Conservation (phyloP, 2,888 invertebrate genomes). For the Gymnoscelis rufifasciata region DNA sequence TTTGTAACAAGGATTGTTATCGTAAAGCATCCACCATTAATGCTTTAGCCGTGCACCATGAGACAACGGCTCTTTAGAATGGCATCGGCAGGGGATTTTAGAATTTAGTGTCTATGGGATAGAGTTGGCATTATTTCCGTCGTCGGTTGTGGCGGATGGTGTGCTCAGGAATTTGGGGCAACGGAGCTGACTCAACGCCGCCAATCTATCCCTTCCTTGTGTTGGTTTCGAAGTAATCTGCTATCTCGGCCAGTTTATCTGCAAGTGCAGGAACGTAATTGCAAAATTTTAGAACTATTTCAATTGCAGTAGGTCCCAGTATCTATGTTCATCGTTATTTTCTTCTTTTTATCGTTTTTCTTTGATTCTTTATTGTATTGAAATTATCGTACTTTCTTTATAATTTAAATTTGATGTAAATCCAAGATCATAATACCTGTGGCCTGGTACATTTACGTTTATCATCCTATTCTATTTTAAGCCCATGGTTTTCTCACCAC, state of each 20-base stretch:
- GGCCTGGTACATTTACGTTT: neutral
- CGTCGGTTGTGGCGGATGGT: slow-evolving; percentile 52
- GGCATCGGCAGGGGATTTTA: slow-evolving; percentile 5
- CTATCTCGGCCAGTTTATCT: slow-evolving; percentile 23
- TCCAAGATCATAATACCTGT: neutral
- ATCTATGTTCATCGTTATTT: too few species aligned
- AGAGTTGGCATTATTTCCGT: slow-evolving; percentile 44
- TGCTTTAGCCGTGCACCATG: slow-evolving; percentile 47
- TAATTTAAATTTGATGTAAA: too few species aligned
- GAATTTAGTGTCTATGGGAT: slow-evolving; percentile 32
- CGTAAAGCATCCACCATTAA: slow-evolving; percentile 61
- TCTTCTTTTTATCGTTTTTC: too few species aligned
- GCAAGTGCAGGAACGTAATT: slow-evolving; percentile 5
- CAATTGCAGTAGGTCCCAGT: neutral
- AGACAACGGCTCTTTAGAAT: slow-evolving; percentile 57
- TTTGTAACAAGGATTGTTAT: slow-evolving; percentile 29
- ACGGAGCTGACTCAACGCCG: slow-evolving; percentile 70
- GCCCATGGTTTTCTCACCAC: slow-evolving; percentile 36
- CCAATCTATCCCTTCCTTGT: slow-evolving; percentile 67
- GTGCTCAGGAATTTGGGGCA: slow-evolving; percentile 73
- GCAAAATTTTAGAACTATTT: neutral
- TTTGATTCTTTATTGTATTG: too few species aligned
- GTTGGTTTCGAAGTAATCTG: slow-evolving; percentile 48
- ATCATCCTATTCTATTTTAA: slow-evolving; percentile 17
- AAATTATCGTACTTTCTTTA: too few species aligned